Percentiles rank a stretch among this genome's conserved stretches.
These are phyloP conservation scores for Acipenser ruthenus DNA, from an alignment of 2,797 vertebrate genomes.

Conservation along the genomic window DNA sequence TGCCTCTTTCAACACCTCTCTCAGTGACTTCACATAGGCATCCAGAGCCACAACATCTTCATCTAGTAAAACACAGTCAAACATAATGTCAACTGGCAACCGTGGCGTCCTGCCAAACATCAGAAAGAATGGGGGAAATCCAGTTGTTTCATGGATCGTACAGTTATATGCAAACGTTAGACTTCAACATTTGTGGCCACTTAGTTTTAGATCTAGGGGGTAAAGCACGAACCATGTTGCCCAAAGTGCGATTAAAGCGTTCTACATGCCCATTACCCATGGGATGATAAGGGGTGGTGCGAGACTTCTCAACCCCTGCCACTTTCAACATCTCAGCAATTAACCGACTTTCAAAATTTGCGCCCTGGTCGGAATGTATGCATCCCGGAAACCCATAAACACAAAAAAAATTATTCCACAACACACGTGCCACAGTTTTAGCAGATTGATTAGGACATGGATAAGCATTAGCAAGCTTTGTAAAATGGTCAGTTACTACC, in stretches of 20 bases:
- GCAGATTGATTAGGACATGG: constrained; percentile 22
- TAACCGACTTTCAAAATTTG: constrained; percentile 15
- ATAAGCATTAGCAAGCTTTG: constrained; percentile 15
- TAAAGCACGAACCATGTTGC: constrained; percentile 12
- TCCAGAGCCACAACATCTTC: background rate
- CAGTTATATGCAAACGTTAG: constrained; percentile 11
- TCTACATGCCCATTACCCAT: constrained; percentile 14
- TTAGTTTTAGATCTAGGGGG: constrained; percentile 10
- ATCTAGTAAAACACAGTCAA: constrained; percentile 8
- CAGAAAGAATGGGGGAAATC: background rate
- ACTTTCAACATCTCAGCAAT: constrained; percentile 14
- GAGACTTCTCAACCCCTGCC: constrained; percentile 11
- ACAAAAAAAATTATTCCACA: constrained; percentile 20
- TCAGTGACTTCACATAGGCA: constrained; percentile 4
- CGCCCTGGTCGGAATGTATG: constrained; percentile 8
- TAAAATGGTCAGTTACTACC: constrained; percentile 25
- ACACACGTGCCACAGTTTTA: background rate
- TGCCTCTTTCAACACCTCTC: constrained; percentile 8
- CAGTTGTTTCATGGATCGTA: constrained; percentile 16
- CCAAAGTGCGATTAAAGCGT: constrained; percentile 8
- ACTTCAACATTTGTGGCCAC: constrained; percentile 4
- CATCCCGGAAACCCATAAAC: constrained; percentile 14
- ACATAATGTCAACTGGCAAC: constrained; percentile 14
- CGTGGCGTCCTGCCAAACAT: constrained; percentile 14
- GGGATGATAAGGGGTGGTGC: constrained; percentile 9